phyloP scores from a whole-genome alignment of 2,113 vertebrate genomes.

The Periophthalmus modestus region DNA sequence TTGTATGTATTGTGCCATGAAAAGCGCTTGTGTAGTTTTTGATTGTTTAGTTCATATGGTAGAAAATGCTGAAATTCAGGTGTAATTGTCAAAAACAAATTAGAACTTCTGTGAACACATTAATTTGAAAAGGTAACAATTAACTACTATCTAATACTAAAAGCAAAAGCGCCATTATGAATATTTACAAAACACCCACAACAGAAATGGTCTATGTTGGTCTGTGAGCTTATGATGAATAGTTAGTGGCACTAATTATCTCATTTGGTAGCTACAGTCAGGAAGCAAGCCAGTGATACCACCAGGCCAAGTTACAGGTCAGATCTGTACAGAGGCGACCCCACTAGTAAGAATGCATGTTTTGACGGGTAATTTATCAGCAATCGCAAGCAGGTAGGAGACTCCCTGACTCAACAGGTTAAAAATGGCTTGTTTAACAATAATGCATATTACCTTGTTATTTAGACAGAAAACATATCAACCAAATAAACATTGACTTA shows the following conservation, averaged over 20 bases:
- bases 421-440: not conserved
- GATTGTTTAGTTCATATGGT: too few species aligned
- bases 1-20: not conserved
- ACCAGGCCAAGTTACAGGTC: too few species aligned
- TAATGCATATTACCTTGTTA: not conserved
- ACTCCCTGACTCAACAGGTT: not conserved
- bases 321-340: too few species aligned
- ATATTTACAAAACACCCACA: not conserved
- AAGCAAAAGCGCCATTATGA: not conserved
- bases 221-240: constrained; percentile 1
- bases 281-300: too few species aligned
- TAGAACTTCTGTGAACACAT: not conserved
- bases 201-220: not conserved
- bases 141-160: not conserved
- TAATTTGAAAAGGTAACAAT: not conserved
- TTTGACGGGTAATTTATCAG: too few species aligned
- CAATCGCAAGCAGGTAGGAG: too few species aligned
- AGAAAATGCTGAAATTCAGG: too few species aligned
- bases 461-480: not conserved
- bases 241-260: not conserved
- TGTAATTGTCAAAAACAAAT: not conserved
- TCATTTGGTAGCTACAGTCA: not conserved
- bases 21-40: not conserved
- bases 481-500: not conserved
- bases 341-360: too few species aligned